Evolutionary conservation across 2,797 vertebrate genomes (phyloP).

Genomic region (Mastacembelus armatus): DNA sequence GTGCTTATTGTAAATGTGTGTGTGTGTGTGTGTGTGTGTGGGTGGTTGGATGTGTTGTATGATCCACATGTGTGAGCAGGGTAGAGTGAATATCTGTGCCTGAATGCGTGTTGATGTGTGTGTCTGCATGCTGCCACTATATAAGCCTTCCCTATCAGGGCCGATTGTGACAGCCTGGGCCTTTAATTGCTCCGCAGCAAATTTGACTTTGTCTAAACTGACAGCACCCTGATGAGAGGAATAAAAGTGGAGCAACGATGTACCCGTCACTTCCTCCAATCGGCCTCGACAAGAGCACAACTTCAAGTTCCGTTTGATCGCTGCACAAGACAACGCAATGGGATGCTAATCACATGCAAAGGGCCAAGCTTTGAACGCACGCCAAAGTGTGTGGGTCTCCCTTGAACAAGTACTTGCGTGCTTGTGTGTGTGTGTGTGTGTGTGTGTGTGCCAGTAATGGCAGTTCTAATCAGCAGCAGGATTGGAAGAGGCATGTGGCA

Average conservation of each 20-base stretch:
- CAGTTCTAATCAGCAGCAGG: constrained; percentile 71
- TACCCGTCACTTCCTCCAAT: constrained; percentile 64
- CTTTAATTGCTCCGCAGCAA: constrained; percentile 74
- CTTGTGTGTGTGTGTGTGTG: constrained; percentile 3
- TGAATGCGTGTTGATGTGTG: constrained; percentile 23
- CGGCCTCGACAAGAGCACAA: constrained; percentile 61
- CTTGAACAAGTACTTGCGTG: constrained; percentile 31
- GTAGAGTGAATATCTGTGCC: not conserved
- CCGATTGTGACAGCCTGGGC: constrained; percentile 46
- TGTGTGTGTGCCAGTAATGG: constrained; percentile 50
- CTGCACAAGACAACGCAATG: constrained; percentile 57
- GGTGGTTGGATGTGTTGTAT: constrained; percentile 31
- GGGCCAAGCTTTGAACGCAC: constrained; percentile 52
- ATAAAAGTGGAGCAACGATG: constrained; percentile 52
- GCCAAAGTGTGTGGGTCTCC: constrained; percentile 61
- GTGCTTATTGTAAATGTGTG: constrained; percentile 54
- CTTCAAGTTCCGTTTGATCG: constrained; percentile 62
- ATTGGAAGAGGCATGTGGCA: constrained; percentile 80
- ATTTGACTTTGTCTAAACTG: constrained; percentile 72
- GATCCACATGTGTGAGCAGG: constrained; percentile 9
- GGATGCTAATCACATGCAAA: constrained; percentile 78
- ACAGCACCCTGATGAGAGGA: constrained; percentile 62
- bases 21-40: constrained; percentile 3
- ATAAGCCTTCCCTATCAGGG: constrained; percentile 51
- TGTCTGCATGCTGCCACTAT: constrained; percentile 3